Evolutionary conservation across 1,140 invertebrate genomes (phyloP), one percentile per base, ranked within the genome.

Genomic region (Drosophila biarmipes): DNA sequence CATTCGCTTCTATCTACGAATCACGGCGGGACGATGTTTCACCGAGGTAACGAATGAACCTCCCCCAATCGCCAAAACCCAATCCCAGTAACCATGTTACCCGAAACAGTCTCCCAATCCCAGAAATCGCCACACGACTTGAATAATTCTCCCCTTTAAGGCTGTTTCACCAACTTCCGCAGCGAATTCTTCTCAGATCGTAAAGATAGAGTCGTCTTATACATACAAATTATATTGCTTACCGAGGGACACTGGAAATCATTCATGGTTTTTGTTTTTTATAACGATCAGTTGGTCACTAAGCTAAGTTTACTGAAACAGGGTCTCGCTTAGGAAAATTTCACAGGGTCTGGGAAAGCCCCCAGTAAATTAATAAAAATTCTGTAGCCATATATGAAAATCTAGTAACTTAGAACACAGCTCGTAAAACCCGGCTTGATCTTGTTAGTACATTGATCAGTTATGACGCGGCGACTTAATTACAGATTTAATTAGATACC

Each of bases 1-100:
- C 68, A 73, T 91, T 68, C 90, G 90, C 38, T 91, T 91, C 80
- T 91, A 91, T 87, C 84, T 91, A 51, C 90, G 90, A 53, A 91
- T 91, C 63, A 91, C 90, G 49, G 79, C 90, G 31, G 90, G 90
- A 52, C 73, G 90, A 75, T 91, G 86, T 54, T 91, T 91, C 67
- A 89, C 85, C 48, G 90, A 91, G 90, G 90, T 91, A 91, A 90
- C 11, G 35, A 21, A 42, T 15, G 29, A 59, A 57, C 68, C 40
- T 46, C 42, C 29, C 40, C 42, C 38, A 48, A 43, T 17, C 0
- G 29, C 51, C 35, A 48, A 40, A 43, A n/a, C n/a, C 34, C 15
- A 53, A 34, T 21, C 52, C 40, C 6, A 72, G 42, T 38, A 54
- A 27, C 52, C 55, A 57, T 38, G 43, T 38, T 43, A 63, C 19